Percentiles rank a stretch among this genome's conserved stretches.
These are phyloP conservation scores for Cartodere bifasciata DNA, from an alignment of 2,888 invertebrate genomes.

Conservation along the genomic window DNA sequence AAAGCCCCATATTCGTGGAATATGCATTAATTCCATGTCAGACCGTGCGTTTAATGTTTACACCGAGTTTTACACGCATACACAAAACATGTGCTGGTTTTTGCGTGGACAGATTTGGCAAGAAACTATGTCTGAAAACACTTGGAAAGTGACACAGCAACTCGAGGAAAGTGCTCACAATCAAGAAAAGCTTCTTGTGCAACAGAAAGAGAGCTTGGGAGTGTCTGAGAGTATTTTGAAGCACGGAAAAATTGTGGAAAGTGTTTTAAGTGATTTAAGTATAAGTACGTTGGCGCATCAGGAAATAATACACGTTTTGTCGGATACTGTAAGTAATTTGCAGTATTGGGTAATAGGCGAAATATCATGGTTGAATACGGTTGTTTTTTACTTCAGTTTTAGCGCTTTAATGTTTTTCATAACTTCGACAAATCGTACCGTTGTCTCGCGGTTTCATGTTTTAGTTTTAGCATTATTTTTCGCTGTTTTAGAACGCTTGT, in stretches of 20 bases:
- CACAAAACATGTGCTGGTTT: conserved; percentile 53
- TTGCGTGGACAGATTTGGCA: conserved; percentile 51
- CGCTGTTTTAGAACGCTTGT: conserved; percentile 37
- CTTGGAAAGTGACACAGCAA: conserved; percentile 39
- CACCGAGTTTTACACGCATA: conserved; percentile 52
- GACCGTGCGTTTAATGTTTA: conserved; percentile 45
- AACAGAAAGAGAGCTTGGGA: conserved; percentile 36
- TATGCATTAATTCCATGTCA: conserved; percentile 42
- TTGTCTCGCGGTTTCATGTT: conserved; percentile 42
- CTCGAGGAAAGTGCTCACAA: conserved; percentile 35
- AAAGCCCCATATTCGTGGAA: conserved; percentile 32
- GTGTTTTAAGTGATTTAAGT: conserved; percentile 39
- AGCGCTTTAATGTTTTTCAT: conserved; percentile 41
- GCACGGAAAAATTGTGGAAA: conserved; percentile 40
- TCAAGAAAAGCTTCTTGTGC: conserved; percentile 34
- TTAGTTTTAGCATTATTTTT: conserved; percentile 40
- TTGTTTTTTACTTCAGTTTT: conserved; percentile 43
- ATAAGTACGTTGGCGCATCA: conserved; percentile 41
- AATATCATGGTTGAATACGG: conserved; percentile 48
- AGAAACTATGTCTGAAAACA: conserved; percentile 42
- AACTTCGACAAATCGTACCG: conserved; percentile 42
- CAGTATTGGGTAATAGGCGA: conserved; percentile 50
- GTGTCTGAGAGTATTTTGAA: conserved; percentile 39
- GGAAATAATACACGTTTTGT: conserved; percentile 41
- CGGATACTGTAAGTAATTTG: conserved; percentile 40